These are phyloP conservation scores for Lasioglossum morio DNA, from an alignment of 2,888 invertebrate genomes.

Conservation along the genomic window DNA sequence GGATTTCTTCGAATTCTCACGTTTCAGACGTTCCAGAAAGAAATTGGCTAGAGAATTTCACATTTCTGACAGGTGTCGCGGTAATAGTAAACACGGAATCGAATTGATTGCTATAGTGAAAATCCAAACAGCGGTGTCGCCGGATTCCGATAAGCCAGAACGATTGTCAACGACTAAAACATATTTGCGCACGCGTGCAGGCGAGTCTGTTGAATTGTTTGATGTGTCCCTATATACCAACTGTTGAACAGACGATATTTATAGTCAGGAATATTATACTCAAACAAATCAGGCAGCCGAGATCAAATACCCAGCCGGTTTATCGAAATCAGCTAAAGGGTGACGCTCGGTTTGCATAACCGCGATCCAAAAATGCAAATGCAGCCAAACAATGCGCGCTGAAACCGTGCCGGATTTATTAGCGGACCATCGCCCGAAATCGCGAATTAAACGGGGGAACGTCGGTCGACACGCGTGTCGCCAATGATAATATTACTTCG, in stretches of 20 bases:
- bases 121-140: not conserved
- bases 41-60: too few species aligned
- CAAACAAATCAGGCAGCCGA: not conserved
- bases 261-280: not conserved
- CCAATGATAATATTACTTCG: not conserved
- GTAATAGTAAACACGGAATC: not conserved
- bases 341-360: slow-evolving; percentile 1
- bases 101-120: not conserved
- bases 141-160: not conserved
- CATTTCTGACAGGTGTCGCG: not conserved
- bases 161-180: not conserved
- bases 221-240: not conserved
- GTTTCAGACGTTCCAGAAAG: too few species aligned
- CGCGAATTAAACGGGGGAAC: not conserved
- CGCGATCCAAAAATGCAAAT: slow-evolving; percentile 18
- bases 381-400: not conserved
- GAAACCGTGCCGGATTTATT: not conserved
- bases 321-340: not conserved
- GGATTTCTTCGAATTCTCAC: not conserved
- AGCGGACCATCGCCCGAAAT: not conserved
- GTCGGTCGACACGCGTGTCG: not conserved
- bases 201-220: not conserved
- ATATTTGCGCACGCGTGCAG: not conserved
- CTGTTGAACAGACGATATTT: not conserved
- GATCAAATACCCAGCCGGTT: not conserved